phyloP scores from a whole-genome alignment of 2,888 invertebrate species.

The Iselma pallidipennis region DNA sequence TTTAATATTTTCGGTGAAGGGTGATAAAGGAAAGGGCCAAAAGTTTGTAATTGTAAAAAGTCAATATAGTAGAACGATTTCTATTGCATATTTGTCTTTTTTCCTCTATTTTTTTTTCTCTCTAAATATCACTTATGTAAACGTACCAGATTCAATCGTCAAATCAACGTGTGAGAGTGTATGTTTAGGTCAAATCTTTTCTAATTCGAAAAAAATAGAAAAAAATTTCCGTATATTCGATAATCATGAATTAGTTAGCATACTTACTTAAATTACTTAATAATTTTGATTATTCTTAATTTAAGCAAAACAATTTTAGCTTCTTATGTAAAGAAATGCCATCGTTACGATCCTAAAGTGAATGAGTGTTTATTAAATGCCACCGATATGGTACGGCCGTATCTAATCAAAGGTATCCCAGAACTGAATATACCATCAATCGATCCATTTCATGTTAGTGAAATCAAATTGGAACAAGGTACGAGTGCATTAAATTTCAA shows the following conservation, averaged over 20 bases:
- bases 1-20: too few relatives aligned
- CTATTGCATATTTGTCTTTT: neutral
- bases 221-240: too few relatives aligned
- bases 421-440: slow-evolving; percentile 46
- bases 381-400: slow-evolving; percentile 38
- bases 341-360: slow-evolving; percentile 43
- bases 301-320: neutral
- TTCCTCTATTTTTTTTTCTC: too few relatives aligned
- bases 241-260: too few relatives aligned
- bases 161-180: too few relatives aligned
- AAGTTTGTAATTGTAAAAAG: too few relatives aligned
- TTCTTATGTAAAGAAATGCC: slow-evolving; percentile 31
- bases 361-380: slow-evolving; percentile 44
- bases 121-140: neutral
- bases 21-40: too few relatives aligned
- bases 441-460: slow-evolving; percentile 43
- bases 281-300: neutral
- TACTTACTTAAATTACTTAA: neutral
- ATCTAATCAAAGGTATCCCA: slow-evolving; percentile 45
- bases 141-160: neutral
- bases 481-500: slow-evolving; percentile 38
- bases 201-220: too few relatives aligned
- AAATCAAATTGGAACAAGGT: slow-evolving; percentile 40
- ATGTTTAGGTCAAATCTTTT: neutral
- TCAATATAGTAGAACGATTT: neutral